Base-by-base conservation (phyloP, 2,888 invertebrate species). In the Ophioninae sp. region DNA sequence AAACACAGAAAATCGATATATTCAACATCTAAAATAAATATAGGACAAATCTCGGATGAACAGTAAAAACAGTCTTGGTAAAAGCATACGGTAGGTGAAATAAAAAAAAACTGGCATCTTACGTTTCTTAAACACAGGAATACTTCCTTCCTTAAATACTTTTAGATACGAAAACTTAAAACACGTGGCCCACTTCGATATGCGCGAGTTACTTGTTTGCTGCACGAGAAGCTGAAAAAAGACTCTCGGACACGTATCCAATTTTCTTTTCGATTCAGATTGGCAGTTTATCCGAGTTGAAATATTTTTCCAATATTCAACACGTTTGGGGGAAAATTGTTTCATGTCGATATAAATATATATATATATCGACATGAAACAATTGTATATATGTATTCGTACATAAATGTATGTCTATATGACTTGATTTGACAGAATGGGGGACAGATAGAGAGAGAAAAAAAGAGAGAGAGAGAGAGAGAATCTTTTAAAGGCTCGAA, bases 41-140 rank as follows among this genome's bases (percentile, higher is more conserved):
- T 37, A 30, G 17, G 23, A 17, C 58, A 59, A 22, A 68, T 68
- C 56, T 59, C 59, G 22, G 7, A 20, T 9, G 59, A 22, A 22
- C 20, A 59, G 22, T 59, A 22, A 20, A 37, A 13, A n/a, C 37
- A 22, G 22, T 9, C 44, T 71, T 58, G 56, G 22, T 23, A 51
- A 17, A 51, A 51, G 51, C 51, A 51, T 51, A 67, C 64, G 30
- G 61, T 61, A 56, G 51, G 30, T 37, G 64, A 37, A 64, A n/a
- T 68, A 68, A 20, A 13, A 20, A 56, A 23, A 56, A 65, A 39
- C 9, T 6, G 2, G n/a, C 37, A 58, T 30, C 3, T 2, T n/a
- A 37, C 6, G 82, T 64, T 64, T 81, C 85, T 86, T 87, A 86
- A 85, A 88, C 88, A 90, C 51, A 89, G 90, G 88, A 87, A 90